Base-by-base conservation (phyloP, 2,797 vertebrate genomes). In the Hydrolagus colliei region DNA sequence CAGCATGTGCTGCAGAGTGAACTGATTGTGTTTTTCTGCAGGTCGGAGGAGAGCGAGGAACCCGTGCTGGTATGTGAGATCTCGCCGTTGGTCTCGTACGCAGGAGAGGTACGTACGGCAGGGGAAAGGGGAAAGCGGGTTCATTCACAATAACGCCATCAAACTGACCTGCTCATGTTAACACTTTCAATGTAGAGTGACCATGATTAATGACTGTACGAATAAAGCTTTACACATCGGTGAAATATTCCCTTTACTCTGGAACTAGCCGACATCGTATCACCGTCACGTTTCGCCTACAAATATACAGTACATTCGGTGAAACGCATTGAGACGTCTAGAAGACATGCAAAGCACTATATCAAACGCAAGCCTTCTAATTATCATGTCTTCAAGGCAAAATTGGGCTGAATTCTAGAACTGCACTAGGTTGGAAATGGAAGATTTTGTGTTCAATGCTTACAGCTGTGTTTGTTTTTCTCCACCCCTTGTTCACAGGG, bases 81-180 rank as follows among this genome's bases (percentile, higher is more conserved):
- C 88, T 98, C 98, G 2, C 97, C 97, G 0, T 90, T 98, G 85
- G 93, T 98, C n/a, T 99, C 97, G 12, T 98, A 96, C 88, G 96
- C 94, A 80, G 97, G 97, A 91, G 98, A 99, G 96, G 98, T 98
- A 88, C 96, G 95, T 76, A 68, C 52, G 4, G 0, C 6, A 2
- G 41, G 9, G 41, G 35, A n/a, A 8, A 18, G 71, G 4, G 22
- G 7, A 9, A 18, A 72, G 1, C 14, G 8, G 18, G 71, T 72
- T 18, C 11, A 72, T 52, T 9, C 6, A 10, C 16, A 2, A 16
- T 27, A 27, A 27, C 27, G 1, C 27, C 27, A 27, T 27, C 27
- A 27, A 27, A 27, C 27, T 27, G 27, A 27, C 27, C 27, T 52
- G 7, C 22, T 11, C 2, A 20, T n/a, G 20, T n/a, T 9, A 8